These are phyloP conservation scores for Dissostichus mawsoni DNA, from an alignment of 2,113 vertebrate genomes.

Conservation along the genomic window DNA sequence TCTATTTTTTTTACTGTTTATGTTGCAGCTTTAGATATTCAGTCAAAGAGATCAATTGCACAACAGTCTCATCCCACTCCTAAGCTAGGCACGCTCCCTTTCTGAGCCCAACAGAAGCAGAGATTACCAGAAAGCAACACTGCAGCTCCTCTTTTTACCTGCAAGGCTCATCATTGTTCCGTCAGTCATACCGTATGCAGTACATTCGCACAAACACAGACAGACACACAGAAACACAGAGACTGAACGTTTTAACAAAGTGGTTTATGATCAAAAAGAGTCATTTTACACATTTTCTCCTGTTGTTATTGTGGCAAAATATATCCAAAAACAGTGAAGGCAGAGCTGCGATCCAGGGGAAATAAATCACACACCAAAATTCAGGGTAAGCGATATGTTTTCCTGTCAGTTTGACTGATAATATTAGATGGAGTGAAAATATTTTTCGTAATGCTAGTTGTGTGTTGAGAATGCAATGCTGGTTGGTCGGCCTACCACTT, in stretches of 20 bases:
- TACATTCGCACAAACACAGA: too few relatives aligned
- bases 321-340: neutral
- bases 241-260: neutral
- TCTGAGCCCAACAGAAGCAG: constrained; percentile 42
- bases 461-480: neutral
- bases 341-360: constrained; percentile 2
- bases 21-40: constrained; percentile 41
- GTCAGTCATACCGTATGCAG: constrained; percentile 16
- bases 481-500: neutral
- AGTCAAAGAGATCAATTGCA: constrained; percentile 53
- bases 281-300: neutral
- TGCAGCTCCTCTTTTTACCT: constrained; percentile 36
- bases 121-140: constrained; percentile 50
- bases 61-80: constrained; percentile 39
- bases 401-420: neutral
- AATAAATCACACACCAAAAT: neutral
- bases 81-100: constrained; percentile 38
- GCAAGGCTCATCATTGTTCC: constrained; percentile 4
- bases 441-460: neutral
- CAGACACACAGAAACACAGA: neutral
- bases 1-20: constrained; percentile 26
- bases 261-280: neutral
- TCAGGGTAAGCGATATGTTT: neutral
- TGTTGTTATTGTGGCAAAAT: neutral
- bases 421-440: neutral